Conservation (phyloP, 2,888 invertebrate genomes). For the Apamea anceps region DNA sequence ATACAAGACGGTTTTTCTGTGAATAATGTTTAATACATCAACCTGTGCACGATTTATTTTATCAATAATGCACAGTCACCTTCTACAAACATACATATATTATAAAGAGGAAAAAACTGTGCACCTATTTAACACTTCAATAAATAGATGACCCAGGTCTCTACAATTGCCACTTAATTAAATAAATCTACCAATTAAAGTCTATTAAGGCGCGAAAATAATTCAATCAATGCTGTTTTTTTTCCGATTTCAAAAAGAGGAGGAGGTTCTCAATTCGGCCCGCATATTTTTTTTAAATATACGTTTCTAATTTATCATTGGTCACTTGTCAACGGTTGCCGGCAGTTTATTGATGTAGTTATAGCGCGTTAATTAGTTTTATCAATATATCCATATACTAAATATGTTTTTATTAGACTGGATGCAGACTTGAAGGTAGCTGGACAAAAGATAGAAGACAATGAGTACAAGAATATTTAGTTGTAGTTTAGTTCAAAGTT, state of each 20-base stretch:
- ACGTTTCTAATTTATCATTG: neutral
- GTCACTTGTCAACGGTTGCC: neutral
- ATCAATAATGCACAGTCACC: neutral
- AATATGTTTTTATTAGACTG: neutral
- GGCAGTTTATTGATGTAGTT: neutral
- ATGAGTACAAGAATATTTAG: neutral
- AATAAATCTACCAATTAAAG: slow-evolving; percentile 19
- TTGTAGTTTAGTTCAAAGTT: neutral
- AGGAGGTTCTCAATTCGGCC: neutral
- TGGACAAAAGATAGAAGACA: neutral
- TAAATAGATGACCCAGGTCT: neutral
- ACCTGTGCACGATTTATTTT: no score
- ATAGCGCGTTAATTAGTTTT: neutral
- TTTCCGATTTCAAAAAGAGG: neutral
- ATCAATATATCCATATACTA: neutral
- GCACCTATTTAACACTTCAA: neutral
- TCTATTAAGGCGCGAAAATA: slow-evolving; percentile 8
- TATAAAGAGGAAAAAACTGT: neutral
- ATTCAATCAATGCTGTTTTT: slow-evolving; percentile 10
- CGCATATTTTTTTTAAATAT: neutral
- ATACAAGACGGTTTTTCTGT: no score
- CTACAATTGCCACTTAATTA: slow-evolving; percentile 29
- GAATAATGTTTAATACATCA: no score
- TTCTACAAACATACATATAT: neutral
- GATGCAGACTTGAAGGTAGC: neutral